Base-by-base conservation (phyloP, 2,113 vertebrate genomes). In the Progne subis region DNA sequence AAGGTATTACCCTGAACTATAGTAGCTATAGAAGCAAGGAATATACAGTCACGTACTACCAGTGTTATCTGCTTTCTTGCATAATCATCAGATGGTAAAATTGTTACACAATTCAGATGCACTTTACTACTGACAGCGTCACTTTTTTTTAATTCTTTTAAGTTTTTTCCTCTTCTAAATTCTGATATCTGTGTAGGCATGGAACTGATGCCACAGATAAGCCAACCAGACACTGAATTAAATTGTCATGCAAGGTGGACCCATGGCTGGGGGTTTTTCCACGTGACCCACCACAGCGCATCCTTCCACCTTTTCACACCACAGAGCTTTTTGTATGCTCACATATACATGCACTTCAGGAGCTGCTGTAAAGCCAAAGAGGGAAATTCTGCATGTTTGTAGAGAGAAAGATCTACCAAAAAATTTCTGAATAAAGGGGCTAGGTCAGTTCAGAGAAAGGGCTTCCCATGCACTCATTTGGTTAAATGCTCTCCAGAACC, bases 31-130 rank as follows among this genome's bases (percentile, higher is more conserved):
- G 16, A 77, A 57, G 47, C 3, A 3, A 86, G 69, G 23, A 82
- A 8, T 12, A 23, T 9, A 43, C n/a, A 79, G n/a, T n/a, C 14
- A n/a, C 0, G 0, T 60, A 55, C 16, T 25, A 72, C 25, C 32
- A 53, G 23, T 2, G n/a, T 8, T 46, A 32, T 3, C 29, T 74
- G 34, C 13, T 72, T 82, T 65, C 44, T 77, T 69, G 23, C 2
- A 0, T 77, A 34, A 86, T 63, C 34, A 77, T 63, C 18, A 80
- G 16, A 47, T n/a, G 5, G 5, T 57, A 34, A 59, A 88, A 67
- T 10, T 12, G 8, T n/a, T 88, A 12, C 14, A 23, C 39, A 43
- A 55, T 77, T 86, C 79, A 81, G 55, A 77, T 61, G 12, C 23
- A 55, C 12, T 77, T 93, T 55, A 37, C 71, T 88, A 65, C 37